These are phyloP conservation scores for Capreolus pygargus DNA, from an alignment of 2,113 vertebrate genomes.

Conservation along the genomic window DNA sequence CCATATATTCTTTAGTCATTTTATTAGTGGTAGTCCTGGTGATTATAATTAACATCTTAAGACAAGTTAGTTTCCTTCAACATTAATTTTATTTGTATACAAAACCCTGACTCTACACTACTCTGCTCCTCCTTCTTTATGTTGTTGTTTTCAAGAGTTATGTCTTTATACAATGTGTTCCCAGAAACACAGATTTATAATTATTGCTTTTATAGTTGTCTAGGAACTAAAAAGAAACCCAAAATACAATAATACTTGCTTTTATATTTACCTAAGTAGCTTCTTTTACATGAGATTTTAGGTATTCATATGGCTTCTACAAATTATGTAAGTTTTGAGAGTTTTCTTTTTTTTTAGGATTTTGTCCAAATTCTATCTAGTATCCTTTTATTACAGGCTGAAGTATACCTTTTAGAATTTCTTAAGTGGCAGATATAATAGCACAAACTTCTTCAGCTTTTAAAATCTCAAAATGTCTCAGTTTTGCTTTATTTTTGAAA, in stretches of 20 bases:
- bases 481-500: not conserved
- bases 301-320: not conserved
- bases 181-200: not conserved
- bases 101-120: not conserved
- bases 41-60: not conserved
- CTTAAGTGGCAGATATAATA: not conserved
- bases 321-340: not conserved
- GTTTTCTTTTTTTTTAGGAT: not conserved
- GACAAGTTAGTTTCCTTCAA: not conserved
- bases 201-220: not conserved
- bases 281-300: not conserved
- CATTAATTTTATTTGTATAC: not conserved
- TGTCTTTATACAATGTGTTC: not conserved
- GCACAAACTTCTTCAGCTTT: not conserved
- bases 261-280: not conserved
- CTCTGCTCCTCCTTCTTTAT: not conserved
- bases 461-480: not conserved
- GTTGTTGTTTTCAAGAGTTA: not conserved
- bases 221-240: not conserved
- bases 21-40: not conserved
- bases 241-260: not conserved
- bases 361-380: not conserved
- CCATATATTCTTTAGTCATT: not conserved
- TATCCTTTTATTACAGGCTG: not conserved
- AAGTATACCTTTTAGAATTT: not conserved